Base-by-base conservation (phyloP, 2,113 vertebrate genomes). In the Tapirus terrestris region DNA sequence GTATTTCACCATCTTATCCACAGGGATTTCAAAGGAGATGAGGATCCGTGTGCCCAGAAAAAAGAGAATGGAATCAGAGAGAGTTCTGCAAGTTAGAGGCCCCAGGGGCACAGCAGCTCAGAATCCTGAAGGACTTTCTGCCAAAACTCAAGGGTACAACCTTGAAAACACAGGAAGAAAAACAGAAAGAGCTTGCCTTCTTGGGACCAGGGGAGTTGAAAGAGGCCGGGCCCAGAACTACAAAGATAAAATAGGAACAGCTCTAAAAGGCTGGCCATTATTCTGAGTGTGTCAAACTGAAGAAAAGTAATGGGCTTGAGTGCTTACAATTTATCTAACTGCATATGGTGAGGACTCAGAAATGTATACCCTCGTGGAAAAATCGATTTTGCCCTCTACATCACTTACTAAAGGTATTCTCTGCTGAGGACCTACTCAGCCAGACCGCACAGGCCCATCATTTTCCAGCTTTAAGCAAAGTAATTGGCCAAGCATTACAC, bases 371-470 rank as follows among this genome's bases (percentile, higher is more conserved):
- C 36, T n/a, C 17, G 8, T 11, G 9, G 70, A 68, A 23, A 63
- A 36, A 79, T 29, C 4, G 0, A 1, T 27, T 67, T 61, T 27
- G 29, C 68, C 75, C 63, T 67, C 43, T n/a, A 8, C 48, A 6
- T 36, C 65, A 20, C 51, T 33, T 9, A 20, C 25, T 16, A 9
- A 5, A 10, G 43, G 65, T 36, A 5, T 33, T 25, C 80, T 53
- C 2, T 16, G 27, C 29, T 17, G 43, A 73, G 31, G 43, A 12
- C n/a, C 43, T 8, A 9, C 39, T 12, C 39, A 9, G 70, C 23
- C 25, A 39, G 81, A 9, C 33, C 33, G 21, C 61, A 3, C 39
- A 1, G n/a, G 43, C 14, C 0, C 18, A 43, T 39, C 31, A 0
- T 31, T 36, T 60, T 45, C 79, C 3, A 8, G 65, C 65, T 61